Base-by-base conservation (phyloP, 1,140 invertebrate species). In the Tetramorium simillimum region DNA sequence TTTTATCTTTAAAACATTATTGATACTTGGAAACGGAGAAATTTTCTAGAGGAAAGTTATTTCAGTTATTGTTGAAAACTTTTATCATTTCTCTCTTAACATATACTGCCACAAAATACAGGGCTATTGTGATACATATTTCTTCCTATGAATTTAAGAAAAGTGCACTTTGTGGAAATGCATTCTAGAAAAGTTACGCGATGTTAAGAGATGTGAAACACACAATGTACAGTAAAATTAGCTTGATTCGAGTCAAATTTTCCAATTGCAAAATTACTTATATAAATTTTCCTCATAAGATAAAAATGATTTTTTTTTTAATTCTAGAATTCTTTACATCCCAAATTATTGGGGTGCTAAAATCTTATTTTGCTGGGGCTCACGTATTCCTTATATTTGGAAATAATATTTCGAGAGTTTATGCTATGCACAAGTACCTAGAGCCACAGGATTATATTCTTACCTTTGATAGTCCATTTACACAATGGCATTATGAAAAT, bases 401-500 rank as follows among this genome's bases (percentile, higher is more conserved):
- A 77, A 77, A 62, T 62, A 63, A 78, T 43, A 33, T 37, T 80
- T 40, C 60, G 1, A 51, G 0, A 51, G 1, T 67, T 37, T 4
- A 56, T 10, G 7, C 46, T 67, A 5, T 14, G 21, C 24, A 33
- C 3, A 43, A 51, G 1, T 21, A 46, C 7, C 33, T 78, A 51
- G 10, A 65, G 10, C 33, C n/a, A 24, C 46, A 56, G 33, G 49
- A 70, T 70, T 81, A 58, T 70, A 46, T 3, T 24, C 21, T 56
- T 80, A 53, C 51, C 7, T 46, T 72, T 2, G 9, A 70, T 81
- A 70, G 58, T 81, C 43, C 37, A 70, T 81, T 81, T 70, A 81
- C 21, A 81, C 16, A 81, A 81, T 80, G 12, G 5, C 40, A 80
- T 70, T 81, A 72, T 70, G 65, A 49, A 56, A 81, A 81, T 81